Percentiles rank a stretch among this genome's conserved stretches.
These are phyloP conservation scores for Antheraea assamensis DNA, from an alignment of 2,888 invertebrate genomes.

Conservation along the genomic window DNA sequence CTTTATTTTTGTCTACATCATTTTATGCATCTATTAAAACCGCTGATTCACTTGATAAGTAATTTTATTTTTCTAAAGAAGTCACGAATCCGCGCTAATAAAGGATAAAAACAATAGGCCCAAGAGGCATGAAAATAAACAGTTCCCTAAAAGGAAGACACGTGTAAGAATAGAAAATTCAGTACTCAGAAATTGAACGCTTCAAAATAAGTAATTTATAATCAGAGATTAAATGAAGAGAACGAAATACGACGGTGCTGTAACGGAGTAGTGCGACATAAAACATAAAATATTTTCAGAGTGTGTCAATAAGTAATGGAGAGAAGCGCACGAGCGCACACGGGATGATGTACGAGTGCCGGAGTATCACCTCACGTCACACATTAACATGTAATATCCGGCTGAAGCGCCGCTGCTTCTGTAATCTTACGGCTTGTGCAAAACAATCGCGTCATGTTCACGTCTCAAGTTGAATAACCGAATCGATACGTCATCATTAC, in stretches of 20 bases:
- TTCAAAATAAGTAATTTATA: not conserved
- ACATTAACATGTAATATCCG: conserved; percentile 60
- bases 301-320: not conserved
- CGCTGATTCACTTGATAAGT: too few species aligned
- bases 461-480: too few species aligned
- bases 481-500: too few species aligned
- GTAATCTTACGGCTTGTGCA: not conserved
- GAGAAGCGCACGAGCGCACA: not conserved
- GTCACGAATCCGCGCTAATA: too few species aligned
- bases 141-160: not conserved
- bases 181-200: not conserved
- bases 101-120: too few species aligned
- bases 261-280: not conserved
- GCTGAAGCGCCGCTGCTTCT: conserved; percentile 29
- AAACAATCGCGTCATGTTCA: conserved; percentile 5
- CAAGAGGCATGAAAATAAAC: too few species aligned
- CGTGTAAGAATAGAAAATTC: not conserved
- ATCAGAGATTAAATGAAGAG: not conserved
- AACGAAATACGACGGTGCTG: not conserved
- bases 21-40: too few species aligned
- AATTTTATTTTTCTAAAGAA: too few species aligned
- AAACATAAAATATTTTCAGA: not conserved
- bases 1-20: too few species aligned
- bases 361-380: not conserved
- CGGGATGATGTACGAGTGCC: not conserved